Base-by-base conservation (phyloP, 1,140 invertebrate species). In the Musca vetustissima region DNA sequence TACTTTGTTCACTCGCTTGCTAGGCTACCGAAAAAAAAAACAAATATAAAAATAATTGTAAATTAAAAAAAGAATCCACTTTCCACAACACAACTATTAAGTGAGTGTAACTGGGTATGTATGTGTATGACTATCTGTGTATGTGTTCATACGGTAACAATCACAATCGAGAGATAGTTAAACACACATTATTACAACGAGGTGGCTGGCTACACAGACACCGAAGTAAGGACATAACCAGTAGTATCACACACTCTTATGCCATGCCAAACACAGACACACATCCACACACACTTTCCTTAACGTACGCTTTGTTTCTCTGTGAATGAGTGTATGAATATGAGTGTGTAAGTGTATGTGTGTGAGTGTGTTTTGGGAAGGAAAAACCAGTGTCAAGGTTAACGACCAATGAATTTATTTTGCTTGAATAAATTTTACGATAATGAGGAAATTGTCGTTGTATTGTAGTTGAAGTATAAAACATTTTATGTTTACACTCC, bases 341-440 rank as follows among this genome's bases (percentile, higher is more conserved):
- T n/a, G n/a, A n/a, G n/a, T n/a, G n/a, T n/a, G n/a, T n/a, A n/a
- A n/a, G n/a, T n/a, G n/a, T n/a, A n/a, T 28, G 48, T 36, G 32
- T 36, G 52, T 65, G 4, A 24, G 24, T 43, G 48, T 43, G 65
- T 50, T 71, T 70, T 75, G 72, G 73, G 73, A 78, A 79, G 76
- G 79, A 75, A 80, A 79, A 81, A 78, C 75, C 79, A 81, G 79
- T 81, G 79, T 81, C 79, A 81, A 81, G 79, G 79, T 81, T 81
- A 81, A 81, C 79, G 79, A 81, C 79, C 79, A 81, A 81, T 81
- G 79, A 81, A 81, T 81, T 81, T 81, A 81, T 81, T 81, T 81
- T 81, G 79, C 79, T 79, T 81, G 79, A 81, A 81, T 81, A 81
- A 81, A 81, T 81, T 81, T 81, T 81, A 81, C 79, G 79, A 80